Base-by-base conservation (phyloP, 2,113 vertebrate species). In the Otus sunia region DNA sequence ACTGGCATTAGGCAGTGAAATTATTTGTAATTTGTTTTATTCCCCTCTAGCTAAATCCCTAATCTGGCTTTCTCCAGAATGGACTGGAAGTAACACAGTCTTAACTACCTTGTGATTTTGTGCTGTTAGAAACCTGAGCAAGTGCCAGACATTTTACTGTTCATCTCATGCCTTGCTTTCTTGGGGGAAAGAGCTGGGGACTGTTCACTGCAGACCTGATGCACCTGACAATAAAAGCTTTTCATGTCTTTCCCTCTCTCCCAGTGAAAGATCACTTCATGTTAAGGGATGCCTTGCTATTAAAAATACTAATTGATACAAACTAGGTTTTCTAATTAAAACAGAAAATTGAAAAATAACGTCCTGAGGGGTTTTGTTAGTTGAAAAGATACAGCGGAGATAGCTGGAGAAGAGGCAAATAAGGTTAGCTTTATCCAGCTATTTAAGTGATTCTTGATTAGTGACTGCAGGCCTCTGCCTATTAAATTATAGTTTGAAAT, bases 241-340 rank as follows among this genome's bases (percentile, higher is more conserved):
- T 82, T 82, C 14, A 15, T 72, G 9, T 69, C 12, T 95, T 88
- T 95, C 30, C 18, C 3, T 84, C 52, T 59, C 17, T 95, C 49
- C 5, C 17, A 37, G 32, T 71, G 88, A 91, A 66, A 86, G 52
- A 92, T 55, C 10, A 47, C 20, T 74, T 86, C 45, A 58, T 80
- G 23, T 84, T 95, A 91, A 88, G 49, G 59, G 34, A 59, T 85
- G 30, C 8, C 56, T 76, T 91, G 47, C 50, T 62, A 41, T 68
- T 94, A n/a, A 79, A 94, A 96, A 39, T 52, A n/a, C 41, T 93
- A 92, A 86, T 32, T 87, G 45, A 87, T 91, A 91, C 32, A 77
- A 79, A 59, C 22, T 62, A 66, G 10, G 6, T 76, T 88, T 26
- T 88, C 15, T 39, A 86, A 72, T 73, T 79, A 56, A 86, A 93